Base-by-base conservation (phyloP, 2,888 invertebrate genomes). In the Netelia inedita region DNA sequence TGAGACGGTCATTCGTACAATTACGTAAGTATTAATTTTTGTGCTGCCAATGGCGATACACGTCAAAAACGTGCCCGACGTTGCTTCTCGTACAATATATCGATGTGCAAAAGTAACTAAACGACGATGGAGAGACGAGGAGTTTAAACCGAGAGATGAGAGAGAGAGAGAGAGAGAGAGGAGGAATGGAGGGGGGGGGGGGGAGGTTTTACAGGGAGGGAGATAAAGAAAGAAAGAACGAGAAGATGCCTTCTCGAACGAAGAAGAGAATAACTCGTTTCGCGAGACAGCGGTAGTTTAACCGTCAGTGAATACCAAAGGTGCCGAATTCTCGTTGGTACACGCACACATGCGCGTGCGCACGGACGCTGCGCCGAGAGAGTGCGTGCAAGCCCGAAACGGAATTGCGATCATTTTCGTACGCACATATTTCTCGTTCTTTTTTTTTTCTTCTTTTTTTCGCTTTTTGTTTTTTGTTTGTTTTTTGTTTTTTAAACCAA, bases 301-400 rank as follows among this genome's bases (percentile, higher is more conserved):
- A 85, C 85, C 85, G 85, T 85, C 85, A 85, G 85, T 85, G 85
- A 85, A 85, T 85, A 85, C 85, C 85, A 85, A 85, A 85, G 85
- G 82, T 82, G 85, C 85, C 85, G 85, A 85, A 85, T 85, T 82
- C 85, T 66, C 71, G 79, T 82, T 79, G 71, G 79, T 76, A 71
- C 55, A 53, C 75, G 53, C 43, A 68, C 59, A 43, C 61, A 78
- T n/a, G 50, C 35, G 28, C 1, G 46, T 11, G 23, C 73, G 23
- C 19, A 63, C 63, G 21, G 23, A 35, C 19, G 35, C 28, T 28
- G 28, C 28, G 28, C 46, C 19, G 50, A 59, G 19, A 66, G 28
- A n/a, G 14, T 5, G 59, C 19, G 41, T 23, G 50, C 63, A 78
- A 74, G 78, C 55, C 76, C 72, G 53, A 82, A 82, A 76, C 79